Conservation (phyloP, 37 sponge, comb jelly and placozoan genomes). For the Geodia barretti region DNA sequence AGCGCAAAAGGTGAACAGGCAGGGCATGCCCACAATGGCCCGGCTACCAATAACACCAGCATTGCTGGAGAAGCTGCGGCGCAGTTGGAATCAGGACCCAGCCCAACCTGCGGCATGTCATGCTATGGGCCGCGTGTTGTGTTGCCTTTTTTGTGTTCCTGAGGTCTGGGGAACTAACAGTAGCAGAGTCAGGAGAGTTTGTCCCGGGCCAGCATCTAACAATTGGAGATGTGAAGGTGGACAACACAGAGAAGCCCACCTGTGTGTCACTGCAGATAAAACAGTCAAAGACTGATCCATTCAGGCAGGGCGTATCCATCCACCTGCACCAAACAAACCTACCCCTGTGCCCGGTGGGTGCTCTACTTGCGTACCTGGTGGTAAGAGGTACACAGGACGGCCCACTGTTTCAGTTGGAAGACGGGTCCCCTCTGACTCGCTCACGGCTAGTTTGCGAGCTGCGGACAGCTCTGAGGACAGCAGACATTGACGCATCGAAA, state of each 20-base stretch:
- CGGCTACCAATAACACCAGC: conserved; percentile 56
- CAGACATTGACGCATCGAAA: neutral
- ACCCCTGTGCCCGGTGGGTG: conserved; percentile 29
- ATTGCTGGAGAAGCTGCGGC: conserved; percentile 24
- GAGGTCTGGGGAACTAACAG: conserved; percentile 30
- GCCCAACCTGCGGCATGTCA: neutral
- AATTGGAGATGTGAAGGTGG: conserved; percentile 7
- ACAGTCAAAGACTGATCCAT: conserved; percentile 16
- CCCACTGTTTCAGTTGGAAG: conserved; percentile 30
- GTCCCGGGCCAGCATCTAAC: conserved; percentile 17
- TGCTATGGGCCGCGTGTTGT: conserved; percentile 46
- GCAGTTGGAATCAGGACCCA: neutral
- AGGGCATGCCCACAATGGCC: conserved; percentile 4
- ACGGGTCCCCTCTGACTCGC: conserved; percentile 22
- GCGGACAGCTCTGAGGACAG: conserved; percentile 1
- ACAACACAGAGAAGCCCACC: conserved; percentile 10
- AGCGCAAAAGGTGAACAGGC: no score
- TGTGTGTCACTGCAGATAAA: conserved; percentile 6
- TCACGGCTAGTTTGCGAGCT: conserved; percentile 9
- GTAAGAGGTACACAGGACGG: conserved; percentile 6
- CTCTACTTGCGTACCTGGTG: conserved; percentile 25
- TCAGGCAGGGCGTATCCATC: conserved; percentile 6
- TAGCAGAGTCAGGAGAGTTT: neutral
- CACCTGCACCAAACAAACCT: neutral
- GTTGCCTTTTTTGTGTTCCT: conserved; percentile 56